Evolutionary conservation across 2,113 vertebrate genomes (phyloP), one percentile per base, ranked within the genome.

Genomic region (Xenus cinereus): DNA sequence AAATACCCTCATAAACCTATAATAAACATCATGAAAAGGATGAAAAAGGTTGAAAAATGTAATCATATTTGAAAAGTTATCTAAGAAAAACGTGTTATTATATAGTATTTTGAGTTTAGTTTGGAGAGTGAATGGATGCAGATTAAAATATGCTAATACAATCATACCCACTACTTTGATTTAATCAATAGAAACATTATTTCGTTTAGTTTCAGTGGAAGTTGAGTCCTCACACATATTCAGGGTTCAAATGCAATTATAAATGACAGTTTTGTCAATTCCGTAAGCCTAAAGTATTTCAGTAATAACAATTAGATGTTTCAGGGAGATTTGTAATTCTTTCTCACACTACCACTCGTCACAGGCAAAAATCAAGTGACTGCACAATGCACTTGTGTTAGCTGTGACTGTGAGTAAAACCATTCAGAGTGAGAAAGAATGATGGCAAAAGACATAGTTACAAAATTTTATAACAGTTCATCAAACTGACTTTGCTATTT

Each of bases 51-150:
- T 51, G 4, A 20, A 83, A 71, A 85, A 32, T 33, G 0, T 35
- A 43, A 32, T 50, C 0, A 15, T 45, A 39, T 48, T 82, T 46
- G 4, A 39, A 86, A 81, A 43, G 6, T 21, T 35, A 10, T n/a
- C 1, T 21, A 39, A n/a, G 1, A 35, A 35, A 59, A 33, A 23
- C 3, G 0, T 4, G 0, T 22, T 54, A 17, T 22, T 54, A 17
- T 54, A 30, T 41, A 26, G 4, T 13, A 63, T 46, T 50, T 51
- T 62, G 5, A 79, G 6, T 28, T 43, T 51, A 26, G 51, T 60
- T 53, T 80, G 37, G 11, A 77, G 7, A 26, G 1, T 53, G 12
- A 93, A 32, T 46, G 7, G 23, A 63, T 88, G 18, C 1, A 54
- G 23, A 54, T 43, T 74, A 50, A 84, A 89, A 81, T 32, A 53